phyloP scores from a whole-genome alignment of 2,113 vertebrate species.

The Xenopus borealis region DNA sequence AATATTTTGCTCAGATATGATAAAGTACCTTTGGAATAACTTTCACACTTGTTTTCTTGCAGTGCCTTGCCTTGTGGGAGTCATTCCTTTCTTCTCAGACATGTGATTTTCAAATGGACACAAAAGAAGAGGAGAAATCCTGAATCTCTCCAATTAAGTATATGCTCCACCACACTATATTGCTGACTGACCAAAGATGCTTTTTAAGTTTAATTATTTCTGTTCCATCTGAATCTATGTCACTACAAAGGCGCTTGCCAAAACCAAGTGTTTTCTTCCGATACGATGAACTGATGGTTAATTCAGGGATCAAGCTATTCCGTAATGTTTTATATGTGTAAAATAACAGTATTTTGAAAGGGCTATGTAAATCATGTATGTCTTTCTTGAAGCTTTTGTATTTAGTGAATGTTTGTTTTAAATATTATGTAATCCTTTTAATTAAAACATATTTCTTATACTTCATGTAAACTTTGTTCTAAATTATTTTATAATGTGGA shows the following conservation, averaged over 20 bases:
- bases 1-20: no score
- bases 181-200: slow-evolving; percentile 62
- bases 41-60: slow-evolving; percentile 45
- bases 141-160: slow-evolving; percentile 51
- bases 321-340: slow-evolving; percentile 25
- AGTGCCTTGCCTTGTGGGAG: slow-evolving; percentile 96
- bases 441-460: slow-evolving; percentile 5
- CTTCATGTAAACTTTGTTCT: background rate
- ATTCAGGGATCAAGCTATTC: background rate
- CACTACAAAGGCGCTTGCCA: no score
- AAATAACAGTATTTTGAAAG: background rate
- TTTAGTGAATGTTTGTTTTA: slow-evolving; percentile 37
- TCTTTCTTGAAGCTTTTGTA: slow-evolving; percentile 15
- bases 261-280: no score
- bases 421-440: slow-evolving; percentile 28
- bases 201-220: no score
- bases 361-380: slow-evolving; percentile 3
- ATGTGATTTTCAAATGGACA: slow-evolving; percentile 61
- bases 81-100: slow-evolving; percentile 84
- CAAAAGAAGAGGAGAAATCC: slow-evolving; percentile 60
- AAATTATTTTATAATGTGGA: background rate
- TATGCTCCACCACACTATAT: slow-evolving; percentile 42
- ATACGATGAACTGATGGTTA: no score
- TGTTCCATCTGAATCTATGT: no score
- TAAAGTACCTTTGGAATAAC: no score